A percentile compares a stretch with the other conserved stretches of the same genome.
Conservation (phyloP, 2,888 invertebrate genomes). For the Drosophila borborema region DNA sequence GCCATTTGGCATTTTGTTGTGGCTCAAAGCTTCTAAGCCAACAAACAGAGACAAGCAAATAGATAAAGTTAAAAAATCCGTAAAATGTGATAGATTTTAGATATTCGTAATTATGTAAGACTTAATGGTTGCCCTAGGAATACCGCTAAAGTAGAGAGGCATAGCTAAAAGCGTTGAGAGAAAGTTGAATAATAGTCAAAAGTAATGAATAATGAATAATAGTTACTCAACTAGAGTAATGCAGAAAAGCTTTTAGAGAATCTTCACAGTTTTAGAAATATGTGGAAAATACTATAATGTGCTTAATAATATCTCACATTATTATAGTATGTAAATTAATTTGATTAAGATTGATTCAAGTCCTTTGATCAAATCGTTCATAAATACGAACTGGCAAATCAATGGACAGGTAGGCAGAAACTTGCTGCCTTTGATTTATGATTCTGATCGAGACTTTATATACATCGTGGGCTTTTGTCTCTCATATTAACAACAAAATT, state of each 20-base stretch:
- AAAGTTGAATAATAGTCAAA: background rate
- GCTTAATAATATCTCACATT: too few relatives aligned
- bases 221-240: too few relatives aligned
- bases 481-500: background rate
- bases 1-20: conserved; percentile 26
- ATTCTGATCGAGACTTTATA: background rate
- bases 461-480: too few relatives aligned
- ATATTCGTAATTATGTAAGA: conserved; percentile 6
- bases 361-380: too few relatives aligned
- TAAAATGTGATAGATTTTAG: background rate
- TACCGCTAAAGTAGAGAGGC: background rate
- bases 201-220: too few relatives aligned
- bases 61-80: background rate
- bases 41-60: background rate
- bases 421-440: background rate
- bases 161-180: too few relatives aligned
- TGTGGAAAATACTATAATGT: too few relatives aligned
- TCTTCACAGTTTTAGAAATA: too few relatives aligned
- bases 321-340: too few relatives aligned
- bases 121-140: background rate
- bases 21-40: conserved; percentile 11
- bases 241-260: too few relatives aligned
- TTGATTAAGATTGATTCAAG: too few relatives aligned
- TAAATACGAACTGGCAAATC: too few relatives aligned
- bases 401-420: background rate